Conservation (phyloP, 2,113 vertebrate species). For the Carollia perspicillata region DNA sequence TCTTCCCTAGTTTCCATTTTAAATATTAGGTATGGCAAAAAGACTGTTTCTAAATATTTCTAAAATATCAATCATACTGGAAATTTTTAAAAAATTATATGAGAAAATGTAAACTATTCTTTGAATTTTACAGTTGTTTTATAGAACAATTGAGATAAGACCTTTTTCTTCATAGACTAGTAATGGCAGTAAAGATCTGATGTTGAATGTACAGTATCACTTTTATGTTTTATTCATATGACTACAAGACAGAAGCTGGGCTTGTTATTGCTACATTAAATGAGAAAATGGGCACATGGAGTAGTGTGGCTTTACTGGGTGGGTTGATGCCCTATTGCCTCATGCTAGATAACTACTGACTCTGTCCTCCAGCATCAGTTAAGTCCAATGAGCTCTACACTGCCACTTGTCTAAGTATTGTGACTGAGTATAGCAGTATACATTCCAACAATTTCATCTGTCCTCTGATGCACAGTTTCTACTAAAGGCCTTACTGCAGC, state of each 20-base stretch:
- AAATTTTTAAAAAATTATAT: background rate
- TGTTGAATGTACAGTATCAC: background rate
- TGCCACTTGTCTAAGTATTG: background rate
- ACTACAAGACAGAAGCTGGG: background rate
- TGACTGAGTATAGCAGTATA: background rate
- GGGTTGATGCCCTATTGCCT: background rate
- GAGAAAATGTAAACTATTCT: background rate
- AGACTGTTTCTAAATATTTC: background rate
- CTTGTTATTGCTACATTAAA: background rate
- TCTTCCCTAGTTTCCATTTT: background rate
- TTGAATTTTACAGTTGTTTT: conserved; percentile 2
- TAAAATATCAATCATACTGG: background rate
- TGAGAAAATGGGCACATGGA: background rate
- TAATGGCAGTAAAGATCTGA: background rate
- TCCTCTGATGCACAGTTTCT: conserved; percentile 51
- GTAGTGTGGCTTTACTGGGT: background rate
- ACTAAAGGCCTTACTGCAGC: background rate
- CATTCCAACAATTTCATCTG: conserved; percentile 14
- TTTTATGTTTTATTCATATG: background rate
- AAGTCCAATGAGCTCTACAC: background rate
- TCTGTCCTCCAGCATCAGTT: background rate
- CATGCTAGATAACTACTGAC: background rate
- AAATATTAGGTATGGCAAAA: background rate
- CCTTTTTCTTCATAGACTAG: background rate
- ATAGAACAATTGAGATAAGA: background rate